phyloP scores from a whole-genome alignment of 2,888 invertebrate species.

The Synanthedon formicaeformis region DNA sequence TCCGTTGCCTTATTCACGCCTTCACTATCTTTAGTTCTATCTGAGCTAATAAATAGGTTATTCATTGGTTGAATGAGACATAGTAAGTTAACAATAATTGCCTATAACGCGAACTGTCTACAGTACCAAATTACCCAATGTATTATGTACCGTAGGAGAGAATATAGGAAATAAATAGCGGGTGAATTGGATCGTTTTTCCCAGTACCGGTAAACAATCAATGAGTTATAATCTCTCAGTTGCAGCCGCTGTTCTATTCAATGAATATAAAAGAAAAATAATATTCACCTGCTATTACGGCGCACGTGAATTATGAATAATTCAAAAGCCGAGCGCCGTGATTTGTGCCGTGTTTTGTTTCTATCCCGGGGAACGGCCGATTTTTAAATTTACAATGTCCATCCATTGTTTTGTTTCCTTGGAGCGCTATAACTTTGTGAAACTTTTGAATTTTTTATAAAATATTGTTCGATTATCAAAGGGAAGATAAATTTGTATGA shows the following conservation, averaged over 20 bases:
- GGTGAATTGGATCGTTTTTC: background rate
- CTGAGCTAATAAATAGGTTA: too few relatives aligned
- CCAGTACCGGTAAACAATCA: slow-evolving; percentile 1
- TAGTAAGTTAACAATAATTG: background rate
- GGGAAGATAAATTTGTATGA: too few relatives aligned
- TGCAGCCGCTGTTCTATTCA: slow-evolving; percentile 40
- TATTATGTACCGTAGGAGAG: background rate
- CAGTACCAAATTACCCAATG: background rate
- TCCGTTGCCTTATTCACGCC: too few relatives aligned
- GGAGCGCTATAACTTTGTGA: too few relatives aligned
- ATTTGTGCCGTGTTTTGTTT: slow-evolving; percentile 1
- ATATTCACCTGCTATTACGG: slow-evolving; percentile 50
- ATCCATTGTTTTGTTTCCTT: background rate
- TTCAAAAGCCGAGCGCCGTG: slow-evolving; percentile 23
- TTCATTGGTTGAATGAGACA: too few relatives aligned
- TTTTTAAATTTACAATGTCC: background rate
- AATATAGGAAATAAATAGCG: background rate
- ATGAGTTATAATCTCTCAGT: slow-evolving; percentile 25
- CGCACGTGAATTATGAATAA: slow-evolving; percentile 42
- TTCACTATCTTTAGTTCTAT: too few relatives aligned
- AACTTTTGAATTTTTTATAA: too few relatives aligned
- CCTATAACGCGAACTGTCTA: background rate
- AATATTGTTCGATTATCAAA: too few relatives aligned
- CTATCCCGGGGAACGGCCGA: background rate
- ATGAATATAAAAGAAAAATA: slow-evolving; percentile 43